These are phyloP conservation scores for Candidula unifasciata DNA, from an alignment of 2,888 invertebrate species.

Conservation along the genomic window DNA sequence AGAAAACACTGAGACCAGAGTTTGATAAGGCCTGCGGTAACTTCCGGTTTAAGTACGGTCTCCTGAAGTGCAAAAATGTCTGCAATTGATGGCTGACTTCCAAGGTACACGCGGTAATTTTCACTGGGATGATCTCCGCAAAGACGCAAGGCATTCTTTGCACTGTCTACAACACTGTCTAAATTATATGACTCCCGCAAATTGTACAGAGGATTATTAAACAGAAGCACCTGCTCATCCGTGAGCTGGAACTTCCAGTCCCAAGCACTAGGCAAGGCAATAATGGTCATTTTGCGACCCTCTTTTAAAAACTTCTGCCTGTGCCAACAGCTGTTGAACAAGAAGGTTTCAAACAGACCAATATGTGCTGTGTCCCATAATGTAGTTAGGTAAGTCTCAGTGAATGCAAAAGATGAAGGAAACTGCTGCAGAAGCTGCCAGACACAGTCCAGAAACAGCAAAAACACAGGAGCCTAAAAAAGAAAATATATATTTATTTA, in stretches of 20 bases:
- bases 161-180: constrained; percentile 51
- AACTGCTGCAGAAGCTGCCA: constrained; percentile 94
- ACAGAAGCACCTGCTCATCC: constrained; percentile 88
- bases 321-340: constrained; percentile 91
- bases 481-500: constrained; percentile 5
- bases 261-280: constrained; percentile 82
- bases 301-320: constrained; percentile 82
- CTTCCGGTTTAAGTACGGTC: constrained; percentile 58
- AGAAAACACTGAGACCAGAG: constrained; percentile 94
- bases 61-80: constrained; percentile 51
- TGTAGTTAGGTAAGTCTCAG: constrained; percentile 93
- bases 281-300: constrained; percentile 58
- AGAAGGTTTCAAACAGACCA: constrained; percentile 93
- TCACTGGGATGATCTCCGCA: constrained; percentile 54
- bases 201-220: constrained; percentile 88
- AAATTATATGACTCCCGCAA: constrained; percentile 57
- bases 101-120: constrained; percentile 44
- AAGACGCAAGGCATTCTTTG: constrained; percentile 48
- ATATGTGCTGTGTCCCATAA: constrained; percentile 93
- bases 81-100: background rate
- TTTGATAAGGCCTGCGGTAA: constrained; percentile 76
- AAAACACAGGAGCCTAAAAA: constrained; percentile 88
- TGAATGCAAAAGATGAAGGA: constrained; percentile 92
- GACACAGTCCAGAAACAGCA: constrained; percentile 93
- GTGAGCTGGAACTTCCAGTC: constrained; percentile 93